phyloP scores from a whole-genome alignment of 2,113 vertebrate genomes.

The Jacana jacana region DNA sequence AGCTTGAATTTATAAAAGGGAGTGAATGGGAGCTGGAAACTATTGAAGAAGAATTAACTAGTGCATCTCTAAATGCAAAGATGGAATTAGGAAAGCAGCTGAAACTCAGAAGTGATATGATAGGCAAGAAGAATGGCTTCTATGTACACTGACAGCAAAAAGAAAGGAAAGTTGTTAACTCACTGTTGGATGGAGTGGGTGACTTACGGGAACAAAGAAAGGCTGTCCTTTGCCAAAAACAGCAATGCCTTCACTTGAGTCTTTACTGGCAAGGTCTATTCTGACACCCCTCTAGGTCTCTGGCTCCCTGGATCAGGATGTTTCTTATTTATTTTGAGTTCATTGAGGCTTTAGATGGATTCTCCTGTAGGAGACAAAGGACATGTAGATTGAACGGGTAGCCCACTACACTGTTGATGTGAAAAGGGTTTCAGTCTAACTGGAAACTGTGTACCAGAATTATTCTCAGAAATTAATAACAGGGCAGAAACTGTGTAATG shows the following conservation, averaged over 20 bases:
- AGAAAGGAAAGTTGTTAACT: not conserved
- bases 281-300: not conserved
- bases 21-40: not conserved
- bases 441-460: not conserved
- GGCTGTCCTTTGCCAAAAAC: not conserved
- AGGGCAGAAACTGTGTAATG: not conserved
- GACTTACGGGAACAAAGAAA: not conserved
- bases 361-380: not conserved
- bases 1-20: not conserved
- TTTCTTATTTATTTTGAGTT: not conserved
- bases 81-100: not conserved
- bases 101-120: not conserved
- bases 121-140: not conserved
- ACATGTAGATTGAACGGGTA: not conserved
- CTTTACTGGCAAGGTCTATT: not conserved
- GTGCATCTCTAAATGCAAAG: not conserved
- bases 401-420: not conserved
- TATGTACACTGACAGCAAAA: not conserved
- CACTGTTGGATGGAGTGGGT: not conserved
- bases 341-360: not conserved
- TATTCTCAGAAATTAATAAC: not conserved
- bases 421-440: not conserved
- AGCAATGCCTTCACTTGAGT: not conserved
- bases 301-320: not conserved
- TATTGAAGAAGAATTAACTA: not conserved